Evolutionary conservation across 2,797 vertebrate species (phyloP).

Genomic region (Dromococcyx pavoninus): DNA sequence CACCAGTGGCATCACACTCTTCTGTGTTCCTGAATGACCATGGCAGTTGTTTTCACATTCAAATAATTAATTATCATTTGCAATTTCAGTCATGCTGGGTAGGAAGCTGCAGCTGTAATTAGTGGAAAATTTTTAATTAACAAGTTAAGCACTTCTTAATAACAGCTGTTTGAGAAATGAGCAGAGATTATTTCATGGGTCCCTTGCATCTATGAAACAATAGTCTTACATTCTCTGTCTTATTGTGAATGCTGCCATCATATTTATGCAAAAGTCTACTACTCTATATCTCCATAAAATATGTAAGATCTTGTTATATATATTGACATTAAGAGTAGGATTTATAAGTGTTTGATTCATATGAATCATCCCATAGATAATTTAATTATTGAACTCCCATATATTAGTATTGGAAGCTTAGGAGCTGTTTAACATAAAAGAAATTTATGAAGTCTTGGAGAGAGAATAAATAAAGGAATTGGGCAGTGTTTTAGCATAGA

Average conservation of each 20-base stretch:
- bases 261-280: background rate
- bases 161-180: constrained; percentile 36
- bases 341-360: background rate
- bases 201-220: constrained; percentile 9
- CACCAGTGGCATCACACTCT: background rate
- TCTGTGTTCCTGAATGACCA: constrained; percentile 1
- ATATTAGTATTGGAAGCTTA: background rate
- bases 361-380: background rate
- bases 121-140: constrained; percentile 43
- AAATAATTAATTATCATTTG: background rate
- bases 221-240: background rate
- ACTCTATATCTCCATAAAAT: background rate
- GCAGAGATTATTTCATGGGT: constrained; percentile 22
- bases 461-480: background rate
- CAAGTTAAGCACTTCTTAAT: constrained; percentile 34
- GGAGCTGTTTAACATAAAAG: background rate
- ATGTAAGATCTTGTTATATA: background rate
- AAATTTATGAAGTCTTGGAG: background rate
- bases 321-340: background rate
- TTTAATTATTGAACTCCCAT: background rate
- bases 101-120: constrained; percentile 23
- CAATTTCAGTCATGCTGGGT: constrained; percentile 19
- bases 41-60: background rate
- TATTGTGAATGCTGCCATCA: background rate
- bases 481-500: background rate